Percentiles rank a stretch among this genome's conserved stretches.
Conservation (phyloP, 1,140 invertebrate species). For the Drosophila baimaii region DNA sequence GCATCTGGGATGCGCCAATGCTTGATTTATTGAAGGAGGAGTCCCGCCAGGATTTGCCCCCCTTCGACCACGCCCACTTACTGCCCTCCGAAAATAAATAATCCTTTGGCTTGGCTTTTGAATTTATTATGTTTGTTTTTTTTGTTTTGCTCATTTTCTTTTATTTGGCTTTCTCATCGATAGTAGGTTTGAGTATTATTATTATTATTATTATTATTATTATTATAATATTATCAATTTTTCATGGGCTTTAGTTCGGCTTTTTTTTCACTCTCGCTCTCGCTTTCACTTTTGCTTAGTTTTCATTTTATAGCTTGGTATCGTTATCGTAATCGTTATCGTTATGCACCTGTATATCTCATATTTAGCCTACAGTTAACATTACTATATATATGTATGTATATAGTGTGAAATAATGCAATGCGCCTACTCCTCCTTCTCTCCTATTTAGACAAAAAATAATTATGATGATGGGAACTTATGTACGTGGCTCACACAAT, state of each 20-base stretch:
- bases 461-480: conserved; percentile 20
- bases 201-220: conserved; percentile 31
- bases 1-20: conserved; percentile 75
- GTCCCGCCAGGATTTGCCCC: not conserved
- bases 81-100: conserved; percentile 54
- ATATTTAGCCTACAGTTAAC: conserved; percentile 60
- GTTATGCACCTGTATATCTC: conserved; percentile 60
- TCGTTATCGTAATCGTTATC: conserved; percentile 61
- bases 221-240: conserved; percentile 59
- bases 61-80: conserved; percentile 58
- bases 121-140: conserved; percentile 75
- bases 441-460: conserved; percentile 20
- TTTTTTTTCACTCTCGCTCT: not conserved
- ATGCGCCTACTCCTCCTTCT: conserved; percentile 4
- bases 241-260: conserved; percentile 50
- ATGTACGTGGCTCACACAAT: conserved; percentile 31
- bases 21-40: conserved; percentile 67
- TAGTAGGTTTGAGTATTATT: conserved; percentile 57
- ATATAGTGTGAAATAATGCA: conserved; percentile 41
- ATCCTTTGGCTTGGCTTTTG: conserved; percentile 75
- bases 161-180: conserved; percentile 50
- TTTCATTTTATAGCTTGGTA: conserved; percentile 48
- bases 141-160: conserved; percentile 41
- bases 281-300: conserved; percentile 9
- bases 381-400: conserved; percentile 31